A percentile compares a stretch with the other conserved stretches of the same genome.
These are phyloP conservation scores for Conchocele bisecta DNA, from an alignment of 2,888 invertebrate species.

Conservation along the genomic window DNA sequence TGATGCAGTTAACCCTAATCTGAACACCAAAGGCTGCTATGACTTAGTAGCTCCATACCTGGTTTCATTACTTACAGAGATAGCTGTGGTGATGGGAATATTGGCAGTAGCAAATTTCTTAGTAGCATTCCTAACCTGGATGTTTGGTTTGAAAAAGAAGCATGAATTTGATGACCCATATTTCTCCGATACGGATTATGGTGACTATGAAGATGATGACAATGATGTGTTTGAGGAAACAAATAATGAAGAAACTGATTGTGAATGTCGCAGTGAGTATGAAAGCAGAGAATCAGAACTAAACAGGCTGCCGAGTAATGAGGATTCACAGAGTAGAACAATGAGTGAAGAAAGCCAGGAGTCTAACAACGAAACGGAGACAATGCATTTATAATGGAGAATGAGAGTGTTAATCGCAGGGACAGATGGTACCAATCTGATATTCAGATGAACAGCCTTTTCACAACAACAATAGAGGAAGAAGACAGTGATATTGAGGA, in stretches of 20 bases:
- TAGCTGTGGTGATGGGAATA: constrained; percentile 36
- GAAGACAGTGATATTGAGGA: constrained; percentile 57
- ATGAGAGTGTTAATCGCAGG: constrained; percentile 17
- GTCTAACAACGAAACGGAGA: too few species aligned
- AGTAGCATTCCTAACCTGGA: constrained; percentile 52
- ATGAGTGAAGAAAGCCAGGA: not conserved
- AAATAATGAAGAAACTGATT: constrained; percentile 29
- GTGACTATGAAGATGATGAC: constrained; percentile 28
- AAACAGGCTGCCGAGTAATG: not conserved
- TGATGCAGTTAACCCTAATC: constrained; percentile 29
- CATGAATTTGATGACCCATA: constrained; percentile 37
- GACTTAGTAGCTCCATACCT: constrained; percentile 33
- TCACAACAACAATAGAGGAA: constrained; percentile 52
- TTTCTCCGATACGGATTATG: constrained; percentile 37
- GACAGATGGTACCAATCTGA: constrained; percentile 42
- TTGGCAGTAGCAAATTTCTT: constrained; percentile 46
- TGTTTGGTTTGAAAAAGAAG: constrained; percentile 52
- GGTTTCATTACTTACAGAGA: constrained; percentile 16
- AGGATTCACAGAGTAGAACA: not conserved
- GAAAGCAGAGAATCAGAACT: constrained; percentile 3
- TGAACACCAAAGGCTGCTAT: constrained; percentile 52
- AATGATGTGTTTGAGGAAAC: constrained; percentile 19
- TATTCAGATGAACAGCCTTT: constrained; percentile 26
- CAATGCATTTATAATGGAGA: constrained; percentile 1
- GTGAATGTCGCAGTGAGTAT: too few species aligned